Base-by-base conservation (phyloP, 1,140 invertebrate genomes). In the Vanessa tameamea region DNA sequence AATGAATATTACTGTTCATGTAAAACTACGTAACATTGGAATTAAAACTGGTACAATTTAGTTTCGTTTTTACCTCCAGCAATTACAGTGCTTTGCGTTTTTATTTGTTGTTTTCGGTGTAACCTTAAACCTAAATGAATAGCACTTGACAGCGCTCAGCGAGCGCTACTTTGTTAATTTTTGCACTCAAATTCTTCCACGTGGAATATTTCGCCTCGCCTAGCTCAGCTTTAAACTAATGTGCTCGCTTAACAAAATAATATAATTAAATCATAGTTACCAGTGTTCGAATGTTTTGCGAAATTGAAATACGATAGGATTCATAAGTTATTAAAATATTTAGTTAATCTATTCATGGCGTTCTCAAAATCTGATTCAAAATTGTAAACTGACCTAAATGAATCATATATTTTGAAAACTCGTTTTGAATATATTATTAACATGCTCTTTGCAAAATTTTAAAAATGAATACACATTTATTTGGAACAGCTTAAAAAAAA, bases 161-260 rank as follows among this genome's bases (percentile, higher is more conserved):
- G 51, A 55, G 51, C 64, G 64, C 47, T 48, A 50, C 64, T 15
- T 50, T 15, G n/a, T 50, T 50, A 68, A 68, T 68, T 68, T 59
- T 55, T 68, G 50, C 51, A 50, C 65, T 53, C 53, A 55, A 51
- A 57, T 68, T 68, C 53, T 68, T 68, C 65, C 51, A 14, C 65
- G 50, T 47, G 65, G 23, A 68, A 59, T 26, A 23, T 68, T 68
- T 55, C 48, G 26, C 23, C 51, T 57, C 31, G 51, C 31, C n/a
- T 15, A 59, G 5, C 14, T 59, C 51, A 16, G 23, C 20, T 53
- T n/a, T 53, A 53, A 53, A 20, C n/a, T 53, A 53, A 59, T 26
- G 55, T 59, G 23, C 55, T 3, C 55, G 55, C 26, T 59, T 26
- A 53, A 11, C 55, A 59, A 26, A 59, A 59, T 59, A 59, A 59